phyloP scores from a whole-genome alignment of 1,140 invertebrate species.

The Drosophila suzukii region DNA sequence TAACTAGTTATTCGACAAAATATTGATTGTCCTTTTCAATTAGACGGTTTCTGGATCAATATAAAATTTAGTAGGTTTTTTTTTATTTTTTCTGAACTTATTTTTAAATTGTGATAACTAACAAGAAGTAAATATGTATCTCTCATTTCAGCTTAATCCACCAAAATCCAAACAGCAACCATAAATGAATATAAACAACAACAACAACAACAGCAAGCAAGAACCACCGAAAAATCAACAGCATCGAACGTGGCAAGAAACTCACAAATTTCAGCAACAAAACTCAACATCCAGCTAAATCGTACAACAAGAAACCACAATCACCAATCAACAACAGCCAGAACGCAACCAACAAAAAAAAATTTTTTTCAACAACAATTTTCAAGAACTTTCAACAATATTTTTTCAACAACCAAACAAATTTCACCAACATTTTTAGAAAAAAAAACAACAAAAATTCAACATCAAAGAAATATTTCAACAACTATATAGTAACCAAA shows the following conservation, averaged over 20 bases:
- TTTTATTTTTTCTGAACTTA: too few species aligned
- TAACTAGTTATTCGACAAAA: background rate
- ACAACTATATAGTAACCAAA: background rate
- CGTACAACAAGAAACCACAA: slow-evolving; percentile 26
- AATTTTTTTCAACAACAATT: background rate
- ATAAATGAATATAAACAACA: background rate
- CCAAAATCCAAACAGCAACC: slow-evolving; percentile 31
- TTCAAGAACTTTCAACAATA: background rate
- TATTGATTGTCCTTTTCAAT: background rate
- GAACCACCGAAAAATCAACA: slow-evolving; percentile 37
- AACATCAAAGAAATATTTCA: background rate
- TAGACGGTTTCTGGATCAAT: background rate
- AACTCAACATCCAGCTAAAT: slow-evolving; percentile 11
- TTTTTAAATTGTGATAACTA: too few species aligned
- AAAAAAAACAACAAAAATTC: too few species aligned
- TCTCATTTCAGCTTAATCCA: slow-evolving; percentile 31
- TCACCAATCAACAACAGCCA: slow-evolving; percentile 10
- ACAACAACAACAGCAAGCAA: slow-evolving; percentile 30
- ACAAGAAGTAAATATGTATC: background rate
- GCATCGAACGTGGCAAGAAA: slow-evolving; percentile 23
- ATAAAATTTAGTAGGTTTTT: too few species aligned
- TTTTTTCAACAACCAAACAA: background rate
- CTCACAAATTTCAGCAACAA: slow-evolving; percentile 26
- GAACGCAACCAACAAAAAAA: slow-evolving; percentile 8
- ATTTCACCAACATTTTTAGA: background rate